Evolutionary conservation across 1,140 invertebrate genomes (phyloP), one percentile per base, ranked within the genome.

Genomic region (Piezodorus guildinii): DNA sequence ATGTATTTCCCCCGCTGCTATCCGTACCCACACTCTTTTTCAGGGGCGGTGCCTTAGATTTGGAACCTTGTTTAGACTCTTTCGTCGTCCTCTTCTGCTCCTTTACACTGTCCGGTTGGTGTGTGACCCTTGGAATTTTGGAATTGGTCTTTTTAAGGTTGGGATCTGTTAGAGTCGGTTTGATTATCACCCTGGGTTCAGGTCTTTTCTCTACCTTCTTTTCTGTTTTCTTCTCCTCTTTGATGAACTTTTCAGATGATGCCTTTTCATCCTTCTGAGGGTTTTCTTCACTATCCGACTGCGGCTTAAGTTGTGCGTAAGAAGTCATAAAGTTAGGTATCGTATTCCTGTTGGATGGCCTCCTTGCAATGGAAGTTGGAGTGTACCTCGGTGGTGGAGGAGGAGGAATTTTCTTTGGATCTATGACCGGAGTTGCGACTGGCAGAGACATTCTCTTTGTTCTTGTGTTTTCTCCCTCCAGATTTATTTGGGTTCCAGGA

Each of bases 361-460:
- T 30, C 15, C 69, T 74, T 73, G 59, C 81, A 72, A 44, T 80
- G 81, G 60, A 85, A 73, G 52, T 23, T 3, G 84, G 85, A 4
- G 78, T 80, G 10, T 79, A 79, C 68, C 83, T 76, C 6, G 83
- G 83, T 25, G 84, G 81, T 16, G 83, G 83, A 27, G 80, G 77
- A 4, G 82, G 83, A n/a, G 82, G 81, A 62, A 80, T 73, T 73
- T 73, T 79, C 23, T 68, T 69, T 25, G 60, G 64, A 65, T 70
- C 69, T n/a, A 62, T 70, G 30, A 70, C 75, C 23, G 27, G 76
- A 65, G 67, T 70, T 65, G 71, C 76, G 65, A 68, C 70, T 19
- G 76, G 73, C 71, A 77, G 69, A 68, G 76, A 74, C 68, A 71
- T 72, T 69, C 70, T 60, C 68, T 45, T 60, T 54, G 6, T 62